A percentile compares a stretch with the other conserved stretches of the same genome.
These are phyloP conservation scores for Phalanger gymnotis DNA, from an alignment of 2,797 vertebrate species.

Conservation along the genomic window DNA sequence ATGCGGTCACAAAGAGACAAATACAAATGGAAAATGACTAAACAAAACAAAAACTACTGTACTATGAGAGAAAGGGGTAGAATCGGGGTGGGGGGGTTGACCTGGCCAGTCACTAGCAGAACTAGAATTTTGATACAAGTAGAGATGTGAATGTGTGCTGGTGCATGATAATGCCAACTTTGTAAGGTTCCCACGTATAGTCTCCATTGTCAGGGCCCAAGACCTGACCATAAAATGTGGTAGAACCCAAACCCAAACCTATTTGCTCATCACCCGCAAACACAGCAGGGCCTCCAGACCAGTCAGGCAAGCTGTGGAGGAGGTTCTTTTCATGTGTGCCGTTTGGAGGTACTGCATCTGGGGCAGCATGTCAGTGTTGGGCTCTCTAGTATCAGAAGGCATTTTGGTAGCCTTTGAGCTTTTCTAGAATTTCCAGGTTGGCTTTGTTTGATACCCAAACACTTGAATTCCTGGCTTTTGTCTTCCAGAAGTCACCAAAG, in stretches of 20 bases:
- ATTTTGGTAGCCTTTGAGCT: constrained; percentile 30
- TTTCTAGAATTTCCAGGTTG: constrained; percentile 56
- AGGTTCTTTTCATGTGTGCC: not conserved
- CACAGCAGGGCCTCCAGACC: constrained; percentile 8
- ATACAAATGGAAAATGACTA: not conserved
- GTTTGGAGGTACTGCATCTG: not conserved
- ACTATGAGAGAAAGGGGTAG: not conserved
- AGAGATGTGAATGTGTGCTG: not conserved
- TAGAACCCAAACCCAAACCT: constrained; percentile 49
- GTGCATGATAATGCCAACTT: not conserved
- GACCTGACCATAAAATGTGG: constrained; percentile 22
- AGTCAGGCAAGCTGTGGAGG: not conserved
- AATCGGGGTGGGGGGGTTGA: not conserved
- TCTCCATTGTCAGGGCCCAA: constrained; percentile 19
- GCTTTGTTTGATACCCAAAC: constrained; percentile 71
- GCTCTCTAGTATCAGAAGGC: constrained; percentile 3
- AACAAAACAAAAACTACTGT: not conserved
- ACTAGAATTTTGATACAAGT: not conserved
- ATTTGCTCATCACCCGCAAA: not conserved
- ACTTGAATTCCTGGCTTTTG: constrained; percentile 79
- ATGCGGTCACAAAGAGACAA: not conserved
- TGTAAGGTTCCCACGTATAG: not conserved
- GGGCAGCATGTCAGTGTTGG: not conserved
- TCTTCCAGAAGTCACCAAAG: constrained; percentile 76
- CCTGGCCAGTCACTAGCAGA: not conserved